Evolutionary conservation across 2,113 vertebrate genomes (phyloP).

Genomic region (Cyrtonyx montezumae): DNA sequence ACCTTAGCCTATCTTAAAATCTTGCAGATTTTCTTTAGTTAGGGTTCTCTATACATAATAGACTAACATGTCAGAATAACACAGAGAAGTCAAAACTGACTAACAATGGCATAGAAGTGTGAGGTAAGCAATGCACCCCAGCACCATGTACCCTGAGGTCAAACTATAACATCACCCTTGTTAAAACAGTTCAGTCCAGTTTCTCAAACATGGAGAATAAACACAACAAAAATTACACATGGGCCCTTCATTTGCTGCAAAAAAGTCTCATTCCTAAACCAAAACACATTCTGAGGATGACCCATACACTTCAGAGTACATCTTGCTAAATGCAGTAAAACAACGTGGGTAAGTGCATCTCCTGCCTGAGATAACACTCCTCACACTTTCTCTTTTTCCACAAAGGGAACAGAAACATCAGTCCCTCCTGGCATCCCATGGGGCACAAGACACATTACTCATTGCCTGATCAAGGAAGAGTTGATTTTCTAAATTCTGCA

Average conservation of each 20-base stretch:
- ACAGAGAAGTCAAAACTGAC: neutral
- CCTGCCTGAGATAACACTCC: neutral
- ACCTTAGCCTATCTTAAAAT: neutral
- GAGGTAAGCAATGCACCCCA: neutral
- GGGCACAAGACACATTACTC: neutral
- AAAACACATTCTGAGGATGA: neutral
- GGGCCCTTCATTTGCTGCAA: neutral
- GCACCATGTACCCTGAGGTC: fast-evolving
- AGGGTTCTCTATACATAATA: neutral
- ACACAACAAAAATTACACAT: neutral
- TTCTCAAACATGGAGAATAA: neutral
- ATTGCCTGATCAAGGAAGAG: neutral
- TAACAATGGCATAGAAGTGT: neutral
- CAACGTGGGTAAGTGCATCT: neutral
- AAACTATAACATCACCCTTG: neutral
- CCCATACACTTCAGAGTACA: neutral
- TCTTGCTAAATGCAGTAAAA: neutral
- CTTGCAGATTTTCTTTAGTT: neutral
- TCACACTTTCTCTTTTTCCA: neutral
- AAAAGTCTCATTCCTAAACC: neutral
- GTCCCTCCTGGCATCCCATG: neutral
- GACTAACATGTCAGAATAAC: neutral
- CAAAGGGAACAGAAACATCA: neutral
- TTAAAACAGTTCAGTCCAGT: neutral
- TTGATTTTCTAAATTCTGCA: neutral